Conservation (phyloP, 2,888 invertebrate genomes). For the Ypsolopha sequella region DNA sequence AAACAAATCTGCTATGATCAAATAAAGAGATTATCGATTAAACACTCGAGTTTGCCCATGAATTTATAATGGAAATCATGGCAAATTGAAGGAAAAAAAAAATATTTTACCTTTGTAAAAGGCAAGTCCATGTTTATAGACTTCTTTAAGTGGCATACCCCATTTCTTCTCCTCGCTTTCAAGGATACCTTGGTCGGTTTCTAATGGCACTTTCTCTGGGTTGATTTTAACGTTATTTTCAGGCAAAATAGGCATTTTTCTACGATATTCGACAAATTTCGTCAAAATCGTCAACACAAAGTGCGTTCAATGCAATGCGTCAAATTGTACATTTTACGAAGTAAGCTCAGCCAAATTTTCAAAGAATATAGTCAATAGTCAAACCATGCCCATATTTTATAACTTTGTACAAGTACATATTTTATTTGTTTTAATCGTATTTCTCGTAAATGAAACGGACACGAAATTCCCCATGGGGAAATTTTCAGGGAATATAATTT, state of each 20-base stretch:
- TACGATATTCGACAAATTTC: background rate
- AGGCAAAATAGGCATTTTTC: constrained; percentile 34
- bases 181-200: constrained; percentile 61
- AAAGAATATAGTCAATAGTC: too few species aligned
- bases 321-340: background rate
- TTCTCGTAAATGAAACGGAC: too few species aligned
- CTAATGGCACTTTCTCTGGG: constrained; percentile 50
- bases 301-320: background rate
- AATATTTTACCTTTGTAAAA: constrained; percentile 90
- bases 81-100: background rate
- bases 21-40: too few species aligned
- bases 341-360: too few species aligned
- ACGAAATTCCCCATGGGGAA: too few species aligned
- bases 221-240: constrained; percentile 41
- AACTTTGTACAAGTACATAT: too few species aligned
- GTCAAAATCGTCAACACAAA: background rate
- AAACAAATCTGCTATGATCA: too few species aligned
- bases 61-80: too few species aligned
- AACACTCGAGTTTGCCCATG: too few species aligned
- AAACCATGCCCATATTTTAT: too few species aligned
- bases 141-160: constrained; percentile 80
- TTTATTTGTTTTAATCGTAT: too few species aligned
- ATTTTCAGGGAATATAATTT: too few species aligned
- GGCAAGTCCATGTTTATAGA: constrained; percentile 89
- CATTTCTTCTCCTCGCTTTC: constrained; percentile 71